A percentile compares a stretch with the other conserved stretches of the same genome.
Evolutionary conservation across 2,797 vertebrate genomes (phyloP).

Genomic region (Ptychadena robeensis): DNA sequence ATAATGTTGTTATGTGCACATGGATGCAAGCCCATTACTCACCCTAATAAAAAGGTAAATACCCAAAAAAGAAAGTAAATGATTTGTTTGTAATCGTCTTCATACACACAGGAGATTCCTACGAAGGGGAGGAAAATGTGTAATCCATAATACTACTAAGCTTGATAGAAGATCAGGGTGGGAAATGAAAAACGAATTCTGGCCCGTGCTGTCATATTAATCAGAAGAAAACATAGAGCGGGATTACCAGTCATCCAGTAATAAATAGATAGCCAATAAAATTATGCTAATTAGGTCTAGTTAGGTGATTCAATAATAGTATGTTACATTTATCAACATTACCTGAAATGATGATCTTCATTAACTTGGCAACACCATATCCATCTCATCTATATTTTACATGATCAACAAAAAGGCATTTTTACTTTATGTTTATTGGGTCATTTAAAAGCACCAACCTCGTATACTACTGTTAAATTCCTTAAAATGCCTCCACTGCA

Average conservation of each 20-base stretch:
- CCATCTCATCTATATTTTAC: too few relatives aligned
- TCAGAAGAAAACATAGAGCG: neutral
- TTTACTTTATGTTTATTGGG: too few relatives aligned
- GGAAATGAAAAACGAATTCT: neutral
- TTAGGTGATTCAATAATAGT: neutral
- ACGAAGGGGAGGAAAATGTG: neutral
- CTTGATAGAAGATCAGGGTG: neutral
- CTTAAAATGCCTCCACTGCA: too few relatives aligned
- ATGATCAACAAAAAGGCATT: too few relatives aligned
- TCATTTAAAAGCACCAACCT: too few relatives aligned
- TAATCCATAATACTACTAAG: neutral
- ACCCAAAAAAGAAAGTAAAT: neutral
- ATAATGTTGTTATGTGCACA: conserved; percentile 16
- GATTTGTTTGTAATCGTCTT: neutral
- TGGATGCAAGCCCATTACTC: conserved; percentile 9
- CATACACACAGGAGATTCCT: neutral
- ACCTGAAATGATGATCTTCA: neutral
- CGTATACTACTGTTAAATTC: too few relatives aligned
- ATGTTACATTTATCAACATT: neutral
- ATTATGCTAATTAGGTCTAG: neutral
- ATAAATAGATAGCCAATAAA: neutral
- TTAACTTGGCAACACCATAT: neutral
- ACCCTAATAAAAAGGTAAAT: conserved; percentile 8
- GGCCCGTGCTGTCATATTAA: neutral
- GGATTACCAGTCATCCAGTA: neutral